Base-by-base conservation (phyloP, 2,113 vertebrate species). In the Eulemur macaco region DNA sequence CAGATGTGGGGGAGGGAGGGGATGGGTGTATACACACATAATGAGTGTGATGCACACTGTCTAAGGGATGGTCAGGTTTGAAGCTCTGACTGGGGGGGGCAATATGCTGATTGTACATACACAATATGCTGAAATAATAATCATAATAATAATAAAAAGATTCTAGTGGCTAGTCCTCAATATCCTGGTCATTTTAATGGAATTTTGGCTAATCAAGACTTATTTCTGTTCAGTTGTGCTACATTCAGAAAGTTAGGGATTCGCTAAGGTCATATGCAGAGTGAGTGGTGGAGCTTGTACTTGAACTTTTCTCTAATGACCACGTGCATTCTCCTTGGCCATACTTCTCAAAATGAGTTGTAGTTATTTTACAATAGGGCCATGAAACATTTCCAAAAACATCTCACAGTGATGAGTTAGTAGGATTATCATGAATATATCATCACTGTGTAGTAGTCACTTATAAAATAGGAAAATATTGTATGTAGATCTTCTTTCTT, bases 391-490 rank as follows among this genome's bases (percentile, higher is more conserved):
- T 86, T 83, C 63, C n/a, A 45, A 64, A 71, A 66, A 56, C 4
- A 47, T 66, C n/a, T 95, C 97, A 96, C 89, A 96, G 92, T 85
- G 86, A 95, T 96, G 97, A 73, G 86, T 98, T 98, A 96, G 97
- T 97, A 98, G 89, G 96, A 96, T 96, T 93, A 97, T 98, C 95
- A 97, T 95, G 73, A 98, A 86, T 97, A 96, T 95, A 97, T 97
- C 97, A n/a, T 95, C 97, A 94, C 71, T 96, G 54, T 90, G 91
- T 93, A 96, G 85, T 95, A 89, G 97, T 97, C 95, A 98, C 94
- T 98, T 98, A 97, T 98, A 98, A 95, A 96, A 95, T 80, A 97
- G 88, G 97, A 98, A 98, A 97, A 98, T 96, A 97, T 73, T 92
- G 47, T 95, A 96, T 96, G 94, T 97, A 97, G 95, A 98, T 98